phyloP scores from a whole-genome alignment of 2,113 vertebrate species.

The Heterotilapia buettikoferi region DNA sequence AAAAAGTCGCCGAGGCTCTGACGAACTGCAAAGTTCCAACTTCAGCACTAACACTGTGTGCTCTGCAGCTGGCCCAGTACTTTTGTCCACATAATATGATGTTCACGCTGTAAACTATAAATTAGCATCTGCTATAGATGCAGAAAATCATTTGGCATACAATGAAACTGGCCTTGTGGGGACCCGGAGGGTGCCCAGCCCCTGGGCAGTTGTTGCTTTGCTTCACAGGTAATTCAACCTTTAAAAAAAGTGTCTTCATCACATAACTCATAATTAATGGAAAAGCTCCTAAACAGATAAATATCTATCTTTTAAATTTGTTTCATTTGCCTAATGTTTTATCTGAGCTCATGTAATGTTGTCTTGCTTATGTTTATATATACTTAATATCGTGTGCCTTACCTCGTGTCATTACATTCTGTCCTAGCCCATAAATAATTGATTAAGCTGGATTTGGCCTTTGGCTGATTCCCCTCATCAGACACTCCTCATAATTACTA shows the following conservation, averaged over 20 bases:
- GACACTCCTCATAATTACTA: neutral
- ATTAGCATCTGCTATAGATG: neutral
- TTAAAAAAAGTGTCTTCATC: neutral
- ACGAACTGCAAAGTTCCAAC: neutral
- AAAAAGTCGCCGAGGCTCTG: neutral
- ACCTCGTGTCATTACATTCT: neutral
- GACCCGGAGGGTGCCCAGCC: neutral
- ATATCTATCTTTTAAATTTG: neutral
- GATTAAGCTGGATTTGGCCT: neutral
- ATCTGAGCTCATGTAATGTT: neutral
- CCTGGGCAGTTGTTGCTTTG: neutral
- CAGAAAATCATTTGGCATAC: neutral
- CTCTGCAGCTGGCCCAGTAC: neutral
- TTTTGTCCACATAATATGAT: neutral
- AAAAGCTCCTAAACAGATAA: neutral
- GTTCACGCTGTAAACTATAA: neutral
- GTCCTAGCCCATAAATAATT: neutral
- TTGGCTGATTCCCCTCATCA: neutral
- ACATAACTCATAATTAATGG: neutral
- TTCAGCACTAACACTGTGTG: neutral
- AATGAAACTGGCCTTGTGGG: neutral
- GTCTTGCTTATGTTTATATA: neutral
- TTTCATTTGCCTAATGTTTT: neutral
- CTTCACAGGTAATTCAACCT: neutral
- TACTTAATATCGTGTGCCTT: neutral